Evolutionary conservation across 1,140 invertebrate species (phyloP).

Genomic region (Drosophila leontia): DNA sequence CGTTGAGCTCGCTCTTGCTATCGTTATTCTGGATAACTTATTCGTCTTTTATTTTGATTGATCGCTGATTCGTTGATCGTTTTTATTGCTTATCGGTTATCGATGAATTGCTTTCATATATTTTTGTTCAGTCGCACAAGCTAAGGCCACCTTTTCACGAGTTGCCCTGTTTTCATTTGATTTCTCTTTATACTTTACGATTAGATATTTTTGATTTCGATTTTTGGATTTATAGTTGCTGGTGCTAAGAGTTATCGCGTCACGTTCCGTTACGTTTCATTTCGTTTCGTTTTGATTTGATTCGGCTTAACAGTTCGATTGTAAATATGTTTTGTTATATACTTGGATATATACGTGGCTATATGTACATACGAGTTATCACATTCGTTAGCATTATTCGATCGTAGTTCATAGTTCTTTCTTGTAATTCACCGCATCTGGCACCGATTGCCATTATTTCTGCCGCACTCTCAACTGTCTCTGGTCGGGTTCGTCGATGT

Average conservation of each 20-base stretch:
- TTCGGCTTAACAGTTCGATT: constrained; percentile 53
- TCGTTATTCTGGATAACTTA: constrained; percentile 12
- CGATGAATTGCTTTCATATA: constrained; percentile 43
- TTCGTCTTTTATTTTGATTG: constrained; percentile 37
- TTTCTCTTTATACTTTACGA: constrained; percentile 37
- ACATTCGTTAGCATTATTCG: constrained; percentile 73
- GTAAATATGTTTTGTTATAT: constrained; percentile 64
- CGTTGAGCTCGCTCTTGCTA: constrained; percentile 29
- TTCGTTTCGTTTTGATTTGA: constrained; percentile 27
- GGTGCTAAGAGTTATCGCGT: constrained; percentile 31
- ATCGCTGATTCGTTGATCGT: constrained; percentile 43
- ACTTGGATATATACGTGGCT: constrained; percentile 72
- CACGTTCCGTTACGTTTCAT: constrained; percentile 29
- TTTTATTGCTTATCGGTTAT: constrained; percentile 53
- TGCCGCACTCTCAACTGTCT: constrained; percentile 76
- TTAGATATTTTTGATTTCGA: constrained; percentile 22
- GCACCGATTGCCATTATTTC: constrained; percentile 47
- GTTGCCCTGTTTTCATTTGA: constrained; percentile 68
- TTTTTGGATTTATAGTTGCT: constrained; percentile 23
- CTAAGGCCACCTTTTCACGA: constrained; percentile 72
- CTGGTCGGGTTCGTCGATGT: constrained; percentile 26
- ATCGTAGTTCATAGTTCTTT: constrained; percentile 57
- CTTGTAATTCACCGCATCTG: constrained; percentile 50
- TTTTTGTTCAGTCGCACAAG: constrained; percentile 75
- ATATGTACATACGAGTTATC: constrained; percentile 78